phyloP scores from a whole-genome alignment of 2,797 vertebrate genomes.

The Anisognathus igniventris region DNA sequence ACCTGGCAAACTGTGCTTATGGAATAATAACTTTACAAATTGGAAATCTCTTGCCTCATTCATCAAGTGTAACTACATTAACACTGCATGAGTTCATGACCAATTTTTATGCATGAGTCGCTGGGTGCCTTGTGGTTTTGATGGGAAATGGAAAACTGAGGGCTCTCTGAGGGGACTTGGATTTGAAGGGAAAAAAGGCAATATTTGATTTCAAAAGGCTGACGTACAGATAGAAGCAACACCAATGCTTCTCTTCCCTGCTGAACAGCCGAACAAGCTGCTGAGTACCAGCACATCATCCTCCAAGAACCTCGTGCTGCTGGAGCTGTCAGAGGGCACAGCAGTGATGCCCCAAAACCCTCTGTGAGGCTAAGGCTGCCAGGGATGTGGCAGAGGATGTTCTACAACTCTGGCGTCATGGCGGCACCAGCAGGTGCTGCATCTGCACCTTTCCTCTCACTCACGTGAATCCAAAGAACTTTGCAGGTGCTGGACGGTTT shows the following conservation, averaged over 20 bases:
- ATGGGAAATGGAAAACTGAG: constrained; percentile 46
- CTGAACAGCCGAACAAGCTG: fast-evolving
- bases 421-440: fast-evolving
- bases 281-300: not conserved
- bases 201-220: not conserved
- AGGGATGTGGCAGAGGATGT: not conserved
- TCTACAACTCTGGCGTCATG: fast-evolving
- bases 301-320: not conserved
- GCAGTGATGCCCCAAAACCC: not conserved
- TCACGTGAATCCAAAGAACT: fast-evolving
- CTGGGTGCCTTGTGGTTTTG: not conserved
- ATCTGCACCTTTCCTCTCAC: fast-evolving
- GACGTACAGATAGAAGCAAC: not conserved
- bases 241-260: not conserved
- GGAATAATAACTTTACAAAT: constrained; percentile 26
- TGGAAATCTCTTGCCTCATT: constrained; percentile 24
- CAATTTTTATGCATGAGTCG: constrained; percentile 44
- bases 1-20: constrained; percentile 6
- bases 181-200: not conserved
- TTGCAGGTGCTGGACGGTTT: fast-evolving
- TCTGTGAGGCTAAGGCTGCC: not conserved
- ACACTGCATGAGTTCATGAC: not conserved
- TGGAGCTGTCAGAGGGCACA: not conserved
- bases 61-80: constrained; percentile 22
- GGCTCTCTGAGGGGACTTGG: not conserved